Evolutionary conservation across 2,113 vertebrate genomes (phyloP).

Genomic region (Ceyx cyanopectus): DNA sequence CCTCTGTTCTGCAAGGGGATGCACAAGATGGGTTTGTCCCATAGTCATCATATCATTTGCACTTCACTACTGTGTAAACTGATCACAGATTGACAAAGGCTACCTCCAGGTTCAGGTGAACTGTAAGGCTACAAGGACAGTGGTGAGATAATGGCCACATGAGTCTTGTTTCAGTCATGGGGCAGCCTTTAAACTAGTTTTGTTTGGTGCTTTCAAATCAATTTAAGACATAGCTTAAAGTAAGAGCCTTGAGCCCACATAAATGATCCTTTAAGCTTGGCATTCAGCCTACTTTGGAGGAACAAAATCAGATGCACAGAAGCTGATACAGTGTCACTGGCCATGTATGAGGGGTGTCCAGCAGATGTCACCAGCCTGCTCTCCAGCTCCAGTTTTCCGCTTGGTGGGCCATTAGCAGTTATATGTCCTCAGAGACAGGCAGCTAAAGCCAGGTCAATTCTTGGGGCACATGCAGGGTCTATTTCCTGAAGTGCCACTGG

Average conservation of each 20-base stretch:
- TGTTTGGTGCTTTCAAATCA: not conserved
- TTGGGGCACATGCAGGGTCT: not conserved
- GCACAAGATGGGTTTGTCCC: not conserved
- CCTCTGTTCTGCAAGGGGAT: not conserved
- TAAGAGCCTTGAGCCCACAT: not conserved
- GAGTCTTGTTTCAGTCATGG: not conserved
- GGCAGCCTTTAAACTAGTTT: not conserved
- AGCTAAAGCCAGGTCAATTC: not conserved
- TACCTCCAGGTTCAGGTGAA: not conserved
- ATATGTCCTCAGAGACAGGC: not conserved
- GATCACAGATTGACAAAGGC: not conserved
- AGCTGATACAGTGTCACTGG: not conserved
- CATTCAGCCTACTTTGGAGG: not conserved
- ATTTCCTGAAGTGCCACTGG: not conserved
- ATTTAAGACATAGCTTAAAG: not conserved
- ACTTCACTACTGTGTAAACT: not conserved
- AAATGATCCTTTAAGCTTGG: not conserved
- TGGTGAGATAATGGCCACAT: not conserved
- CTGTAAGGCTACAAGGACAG: not conserved
- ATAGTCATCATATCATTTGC: not conserved
- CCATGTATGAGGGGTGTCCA: fast-evolving
- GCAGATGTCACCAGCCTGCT: not conserved
- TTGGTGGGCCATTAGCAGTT: not conserved
- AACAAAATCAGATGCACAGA: not conserved
- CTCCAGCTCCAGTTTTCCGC: not conserved